Base-by-base conservation (phyloP, 2,888 invertebrate species). In the Rotaria magnacalcarata region DNA sequence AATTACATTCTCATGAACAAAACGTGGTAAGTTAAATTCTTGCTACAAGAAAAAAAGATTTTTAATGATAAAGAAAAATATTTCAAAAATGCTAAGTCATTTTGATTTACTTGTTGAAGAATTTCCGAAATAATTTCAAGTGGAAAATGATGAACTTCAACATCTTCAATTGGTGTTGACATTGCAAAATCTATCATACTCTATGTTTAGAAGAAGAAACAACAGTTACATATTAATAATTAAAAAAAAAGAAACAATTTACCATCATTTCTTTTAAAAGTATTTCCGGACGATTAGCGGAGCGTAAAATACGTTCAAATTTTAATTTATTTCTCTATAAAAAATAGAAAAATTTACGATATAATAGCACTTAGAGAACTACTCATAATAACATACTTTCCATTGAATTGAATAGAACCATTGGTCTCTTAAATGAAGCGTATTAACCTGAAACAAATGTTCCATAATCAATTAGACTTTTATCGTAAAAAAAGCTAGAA, bases 381-480 rank as follows among this genome's bases (percentile, higher is more conserved):
- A 47, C 21, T 2, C 6, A 8, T n/a, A 47, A 80, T 47, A 24
- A 21, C 80, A 14, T 24, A 80, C 80, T 93, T 93, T 91, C 95
- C 95, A 95, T 87, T 94, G 92, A 89, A 95, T 94, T 86, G 95
- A 95, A 90, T 94, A 93, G 88, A 93, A 93, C 94, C 94, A 95
- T 91, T 95, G 95, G 92, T 95, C 94, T 90, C 95, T 92, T n/a
- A 94, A 93, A 89, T 95, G 94, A 84, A 94, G 93, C 89, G 94
- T 95, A 89, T 93, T 94, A 58, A 94, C 94, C 94, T 95, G 93
- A 84, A 93, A 92, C 87, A 52, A 41, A 67, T 60, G 34, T 47
- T 80, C 11, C 21, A 84, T 74, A 41, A 52, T 52, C 14, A 52
- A 19, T 43, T 43, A 34, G 74, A 27, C 1, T 34, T 43, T 85